Evolutionary conservation across 2,797 vertebrate species (phyloP), one percentile per base, ranked within the genome.

Genomic region (Saguinus oedipus): DNA sequence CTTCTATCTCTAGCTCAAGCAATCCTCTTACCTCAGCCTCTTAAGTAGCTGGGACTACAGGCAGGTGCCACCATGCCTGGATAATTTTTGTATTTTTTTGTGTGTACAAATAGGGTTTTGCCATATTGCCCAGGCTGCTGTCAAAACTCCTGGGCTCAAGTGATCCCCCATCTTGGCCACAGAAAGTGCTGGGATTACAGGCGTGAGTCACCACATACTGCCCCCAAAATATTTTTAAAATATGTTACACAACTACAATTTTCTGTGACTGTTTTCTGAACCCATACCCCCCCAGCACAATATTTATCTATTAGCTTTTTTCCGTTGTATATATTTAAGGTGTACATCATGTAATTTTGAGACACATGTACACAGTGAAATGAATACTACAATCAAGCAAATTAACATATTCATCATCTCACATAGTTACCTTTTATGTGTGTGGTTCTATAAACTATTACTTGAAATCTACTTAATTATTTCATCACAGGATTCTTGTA

Each of bases 401-500:
- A 79, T 55, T 36, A 85, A 19, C 10, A 30, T n/a, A 33, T 30
- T 26, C 6, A 24, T 57, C 20, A 27, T 39, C 17, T 33, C n/a
- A 36, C 64, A 91, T 55, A 68, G 57, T 55, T 82, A 75, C 39
- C n/a, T 46, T 92, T 48, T 72, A 19, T 90, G 7, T 75, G 42
- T 30, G 7, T 46, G 24, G 7, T 86, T 75, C 53, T 86, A 64
- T 68, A 94, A 88, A 68, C 33, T 75, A 2, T 46, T 93, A 95
- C 59, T 88, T 95, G 39, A 96, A 96, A 88, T 74, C 48, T 83
- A 44, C 53, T 80, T 81, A 90, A 92, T 96, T 81, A 88, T 92
- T 97, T 90, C 55, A 90, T 92, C 70, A 61, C 12, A 83, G 33
- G 57, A 92, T 96, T 87, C 59, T 90, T 46, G 0, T 70, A 79